These are phyloP conservation scores for Lagorchestes hirsutus DNA, from an alignment of 2,797 vertebrate genomes.

Conservation along the genomic window DNA sequence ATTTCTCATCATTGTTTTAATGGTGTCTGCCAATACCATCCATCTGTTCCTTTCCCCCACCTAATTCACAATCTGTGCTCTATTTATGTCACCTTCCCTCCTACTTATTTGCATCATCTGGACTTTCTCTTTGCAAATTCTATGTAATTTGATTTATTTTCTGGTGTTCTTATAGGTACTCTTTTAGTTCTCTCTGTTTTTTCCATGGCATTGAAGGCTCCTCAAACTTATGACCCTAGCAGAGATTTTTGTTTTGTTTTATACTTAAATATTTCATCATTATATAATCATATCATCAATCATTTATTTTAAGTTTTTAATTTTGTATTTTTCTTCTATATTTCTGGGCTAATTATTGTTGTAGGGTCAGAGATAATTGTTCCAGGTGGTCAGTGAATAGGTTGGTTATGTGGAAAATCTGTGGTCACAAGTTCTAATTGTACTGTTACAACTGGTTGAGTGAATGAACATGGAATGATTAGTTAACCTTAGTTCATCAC, in stretches of 20 bases:
- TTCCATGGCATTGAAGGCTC: too few species aligned
- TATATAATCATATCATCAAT: rapidly evolving
- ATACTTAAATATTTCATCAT: neutral
- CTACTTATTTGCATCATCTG: neutral
- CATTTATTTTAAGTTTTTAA: neutral
- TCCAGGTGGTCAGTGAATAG: neutral
- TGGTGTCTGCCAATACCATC: neutral
- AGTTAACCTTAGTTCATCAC: neutral
- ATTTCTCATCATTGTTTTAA: neutral
- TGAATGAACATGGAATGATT: neutral
- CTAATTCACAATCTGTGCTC: neutral
- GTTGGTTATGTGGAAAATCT: slow-evolving; percentile 53
- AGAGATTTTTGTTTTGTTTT: neutral
- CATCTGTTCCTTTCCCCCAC: neutral
- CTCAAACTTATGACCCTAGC: neutral
- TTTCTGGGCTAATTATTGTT: neutral
- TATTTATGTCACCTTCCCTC: neutral
- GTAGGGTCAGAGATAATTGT: neutral
- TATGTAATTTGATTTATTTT: neutral
- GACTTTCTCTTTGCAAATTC: neutral
- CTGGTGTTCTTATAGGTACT: neutral
- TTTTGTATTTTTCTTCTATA: rapidly evolving
- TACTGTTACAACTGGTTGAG: neutral
- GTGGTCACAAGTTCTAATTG: slow-evolving; percentile 50
- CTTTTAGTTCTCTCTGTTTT: neutral